phyloP scores from a whole-genome alignment of 2,113 vertebrate species.

The Donacobius atricapilla region DNA sequence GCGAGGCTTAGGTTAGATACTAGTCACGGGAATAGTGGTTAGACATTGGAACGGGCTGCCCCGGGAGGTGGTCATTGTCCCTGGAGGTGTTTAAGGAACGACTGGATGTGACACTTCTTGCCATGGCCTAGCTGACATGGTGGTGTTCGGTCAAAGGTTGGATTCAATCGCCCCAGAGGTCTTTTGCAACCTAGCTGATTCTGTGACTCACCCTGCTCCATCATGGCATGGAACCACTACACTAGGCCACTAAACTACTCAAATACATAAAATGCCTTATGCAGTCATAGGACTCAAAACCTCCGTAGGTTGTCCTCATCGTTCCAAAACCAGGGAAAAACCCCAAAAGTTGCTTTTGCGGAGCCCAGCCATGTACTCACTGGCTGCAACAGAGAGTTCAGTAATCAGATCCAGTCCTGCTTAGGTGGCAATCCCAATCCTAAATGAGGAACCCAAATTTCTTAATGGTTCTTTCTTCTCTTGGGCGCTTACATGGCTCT shows the following conservation, averaged over 20 bases:
- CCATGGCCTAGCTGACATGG: background rate
- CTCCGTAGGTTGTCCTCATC: background rate
- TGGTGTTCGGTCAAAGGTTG: background rate
- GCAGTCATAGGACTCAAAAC: background rate
- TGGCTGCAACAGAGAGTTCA: accelerated
- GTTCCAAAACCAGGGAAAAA: background rate
- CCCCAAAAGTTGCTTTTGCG: accelerated
- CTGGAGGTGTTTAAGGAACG: background rate
- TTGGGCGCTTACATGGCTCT: accelerated
- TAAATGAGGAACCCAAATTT: background rate
- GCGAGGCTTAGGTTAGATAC: background rate
- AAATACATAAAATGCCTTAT: background rate
- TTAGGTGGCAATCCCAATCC: too few relatives aligned
- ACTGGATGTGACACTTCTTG: background rate
- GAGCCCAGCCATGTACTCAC: background rate
- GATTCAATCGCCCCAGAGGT: background rate
- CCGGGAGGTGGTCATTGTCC: background rate
- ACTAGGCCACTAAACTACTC: background rate
- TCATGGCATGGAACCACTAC: background rate
- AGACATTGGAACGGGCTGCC: background rate
- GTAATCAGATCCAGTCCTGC: accelerated
- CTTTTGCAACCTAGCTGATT: background rate
- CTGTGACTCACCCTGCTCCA: background rate
- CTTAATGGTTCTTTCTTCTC: background rate
- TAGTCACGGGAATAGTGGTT: background rate